These are phyloP conservation scores for Dipodomys ordii DNA, from an alignment of 2,113 vertebrate species.

Conservation along the genomic window DNA sequence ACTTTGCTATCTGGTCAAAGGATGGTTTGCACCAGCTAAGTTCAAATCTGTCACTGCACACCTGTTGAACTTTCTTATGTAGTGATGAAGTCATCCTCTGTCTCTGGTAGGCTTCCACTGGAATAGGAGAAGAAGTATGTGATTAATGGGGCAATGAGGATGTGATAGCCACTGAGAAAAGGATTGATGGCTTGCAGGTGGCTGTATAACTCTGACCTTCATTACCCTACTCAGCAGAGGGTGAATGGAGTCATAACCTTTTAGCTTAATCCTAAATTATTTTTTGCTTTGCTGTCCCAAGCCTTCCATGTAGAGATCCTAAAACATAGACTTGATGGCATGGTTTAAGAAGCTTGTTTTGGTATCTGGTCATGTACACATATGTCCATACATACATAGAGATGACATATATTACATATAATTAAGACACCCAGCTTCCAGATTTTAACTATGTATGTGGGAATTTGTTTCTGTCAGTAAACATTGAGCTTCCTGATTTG, in stretches of 20 bases:
- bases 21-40: background rate
- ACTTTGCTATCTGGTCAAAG: background rate
- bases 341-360: background rate
- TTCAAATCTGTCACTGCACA: background rate
- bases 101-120: background rate
- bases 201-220: background rate
- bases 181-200: constrained; percentile 52
- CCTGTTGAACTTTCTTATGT: background rate
- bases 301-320: background rate
- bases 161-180: background rate
- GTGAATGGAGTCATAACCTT: constrained; percentile 5
- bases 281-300: background rate
- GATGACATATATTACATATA: background rate
- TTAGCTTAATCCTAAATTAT: constrained; percentile 24
- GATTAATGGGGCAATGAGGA: background rate
- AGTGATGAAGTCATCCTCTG: background rate
- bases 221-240: background rate
- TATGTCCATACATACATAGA: background rate
- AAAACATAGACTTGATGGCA: background rate
- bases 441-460: background rate
- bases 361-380: background rate
- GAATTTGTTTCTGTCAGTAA: background rate
- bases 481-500: background rate
- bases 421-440: background rate
- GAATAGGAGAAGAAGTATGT: background rate